A percentile compares a stretch with the other conserved stretches of the same genome.
Evolutionary conservation across 1,140 invertebrate genomes (phyloP).

Genomic region (Stratiolaelaps scimitus): DNA sequence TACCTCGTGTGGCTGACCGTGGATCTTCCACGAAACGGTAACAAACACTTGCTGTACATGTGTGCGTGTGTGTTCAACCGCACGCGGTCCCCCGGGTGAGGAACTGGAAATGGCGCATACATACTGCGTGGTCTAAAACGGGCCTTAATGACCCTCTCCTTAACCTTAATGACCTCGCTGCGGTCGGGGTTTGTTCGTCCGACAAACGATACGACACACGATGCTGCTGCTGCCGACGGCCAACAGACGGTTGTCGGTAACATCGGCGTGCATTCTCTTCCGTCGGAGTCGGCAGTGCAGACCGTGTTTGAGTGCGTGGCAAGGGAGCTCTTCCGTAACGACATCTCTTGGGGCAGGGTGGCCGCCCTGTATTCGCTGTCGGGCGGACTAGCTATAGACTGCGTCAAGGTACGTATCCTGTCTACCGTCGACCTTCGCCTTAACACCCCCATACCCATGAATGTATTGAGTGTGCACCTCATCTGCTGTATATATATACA

Average conservation of each 20-base stretch:
- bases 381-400: constrained; percentile 55
- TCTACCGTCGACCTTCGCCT: not conserved
- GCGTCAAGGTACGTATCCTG: constrained; percentile 41
- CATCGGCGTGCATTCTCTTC: constrained; percentile 40
- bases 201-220: constrained; percentile 42
- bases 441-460: not conserved
- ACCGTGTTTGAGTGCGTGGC: constrained; percentile 49
- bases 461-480: no score
- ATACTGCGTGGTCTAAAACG: no score
- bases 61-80: no score
- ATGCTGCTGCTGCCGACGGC: no score
- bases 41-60: no score
- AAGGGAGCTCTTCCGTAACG: constrained; percentile 46
- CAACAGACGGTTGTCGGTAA: constrained; percentile 48
- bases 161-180: no score
- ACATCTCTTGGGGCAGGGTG: constrained; percentile 54
- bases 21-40: no score
- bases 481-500: not conserved
- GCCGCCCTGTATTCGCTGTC: constrained; percentile 54
- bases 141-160: no score
- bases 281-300: constrained; percentile 47
- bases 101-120: no score
- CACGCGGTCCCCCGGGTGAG: no score
- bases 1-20: no score
- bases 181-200: no score